phyloP scores from a whole-genome alignment of 2,888 invertebrate species.

The Ommatoiulus sabulosus region DNA sequence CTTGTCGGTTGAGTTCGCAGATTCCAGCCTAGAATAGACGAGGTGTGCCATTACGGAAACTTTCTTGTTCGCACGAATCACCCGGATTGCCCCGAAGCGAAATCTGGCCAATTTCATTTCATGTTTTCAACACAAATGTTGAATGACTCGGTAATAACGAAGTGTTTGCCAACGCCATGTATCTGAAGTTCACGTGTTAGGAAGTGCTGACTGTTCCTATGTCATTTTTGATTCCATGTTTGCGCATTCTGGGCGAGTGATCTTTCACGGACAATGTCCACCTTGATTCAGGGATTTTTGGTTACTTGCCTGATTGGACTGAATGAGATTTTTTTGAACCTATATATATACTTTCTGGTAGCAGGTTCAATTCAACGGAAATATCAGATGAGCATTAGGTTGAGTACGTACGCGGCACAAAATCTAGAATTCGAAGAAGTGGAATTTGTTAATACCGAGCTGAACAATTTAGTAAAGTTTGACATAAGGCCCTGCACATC shows the following conservation, averaged over 20 bases:
- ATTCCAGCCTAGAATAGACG: not conserved
- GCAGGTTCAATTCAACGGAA: not conserved
- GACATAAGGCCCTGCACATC: no score
- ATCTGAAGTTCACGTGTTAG: not conserved
- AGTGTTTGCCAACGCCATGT: not conserved
- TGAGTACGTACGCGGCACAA: not conserved
- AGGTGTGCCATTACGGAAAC: not conserved
- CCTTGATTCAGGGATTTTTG: not conserved
- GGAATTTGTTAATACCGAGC: not conserved
- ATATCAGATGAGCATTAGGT: not conserved
- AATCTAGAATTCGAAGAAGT: not conserved
- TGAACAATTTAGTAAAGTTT: no score
- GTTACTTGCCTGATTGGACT: not conserved
- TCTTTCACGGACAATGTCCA: not conserved
- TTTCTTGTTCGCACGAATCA: not conserved
- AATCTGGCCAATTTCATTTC: conserved; percentile 10
- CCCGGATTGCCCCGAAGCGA: not conserved
- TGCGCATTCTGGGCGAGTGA: not conserved
- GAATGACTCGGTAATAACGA: not conserved
- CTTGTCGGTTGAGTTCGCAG: not conserved
- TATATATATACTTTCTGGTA: not conserved
- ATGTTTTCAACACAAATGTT: not conserved
- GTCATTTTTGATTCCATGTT: not conserved
- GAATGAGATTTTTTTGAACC: not conserved
- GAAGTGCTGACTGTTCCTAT: not conserved